A percentile compares a stretch with the other conserved stretches of the same genome.
phyloP scores from a whole-genome alignment of 2,113 vertebrate genomes.

The Seriola rivoliana region DNA sequence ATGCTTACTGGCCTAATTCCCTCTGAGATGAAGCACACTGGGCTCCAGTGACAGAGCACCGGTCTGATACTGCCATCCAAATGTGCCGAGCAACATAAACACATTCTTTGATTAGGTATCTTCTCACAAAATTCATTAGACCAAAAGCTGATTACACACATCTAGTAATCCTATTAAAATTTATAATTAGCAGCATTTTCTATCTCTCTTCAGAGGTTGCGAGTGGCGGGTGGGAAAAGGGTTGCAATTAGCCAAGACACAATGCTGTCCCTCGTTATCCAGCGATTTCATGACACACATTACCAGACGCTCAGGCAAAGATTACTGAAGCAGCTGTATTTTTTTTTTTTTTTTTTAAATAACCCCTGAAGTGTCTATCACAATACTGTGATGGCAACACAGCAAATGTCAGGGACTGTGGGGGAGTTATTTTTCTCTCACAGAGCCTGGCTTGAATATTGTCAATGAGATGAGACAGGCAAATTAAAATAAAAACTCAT shows the following conservation, averaged over 20 bases:
- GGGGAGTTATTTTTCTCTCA: constrained; percentile 11
- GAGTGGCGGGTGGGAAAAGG: constrained; percentile 50
- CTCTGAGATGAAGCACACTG: background rate
- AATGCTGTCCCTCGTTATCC: constrained; percentile 68
- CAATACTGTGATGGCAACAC: constrained; percentile 1
- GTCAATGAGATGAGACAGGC: background rate
- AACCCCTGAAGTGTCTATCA: constrained; percentile 17
- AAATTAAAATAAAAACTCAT: background rate
- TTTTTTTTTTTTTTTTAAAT: constrained; percentile 19
- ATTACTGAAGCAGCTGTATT: constrained; percentile 32
- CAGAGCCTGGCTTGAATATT: too few relatives aligned
- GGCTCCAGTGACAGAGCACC: background rate
- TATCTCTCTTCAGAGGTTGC: constrained; percentile 53
- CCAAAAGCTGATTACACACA: constrained; percentile 72
- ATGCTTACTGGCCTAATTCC: constrained; percentile 8
- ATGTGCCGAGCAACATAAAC: constrained; percentile 51
- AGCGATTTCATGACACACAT: constrained; percentile 40
- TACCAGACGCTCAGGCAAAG: constrained; percentile 31
- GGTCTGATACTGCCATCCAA: constrained; percentile 38
- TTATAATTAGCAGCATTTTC: constrained; percentile 72
- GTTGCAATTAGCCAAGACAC: constrained; percentile 67
- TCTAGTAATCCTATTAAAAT: constrained; percentile 81
- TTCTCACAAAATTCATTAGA: constrained; percentile 73
- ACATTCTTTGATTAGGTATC: constrained; percentile 64
- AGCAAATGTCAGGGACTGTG: constrained; percentile 22